Conservation (phyloP, 2,888 invertebrate genomes). For the Troglohyphantes excavatus region DNA sequence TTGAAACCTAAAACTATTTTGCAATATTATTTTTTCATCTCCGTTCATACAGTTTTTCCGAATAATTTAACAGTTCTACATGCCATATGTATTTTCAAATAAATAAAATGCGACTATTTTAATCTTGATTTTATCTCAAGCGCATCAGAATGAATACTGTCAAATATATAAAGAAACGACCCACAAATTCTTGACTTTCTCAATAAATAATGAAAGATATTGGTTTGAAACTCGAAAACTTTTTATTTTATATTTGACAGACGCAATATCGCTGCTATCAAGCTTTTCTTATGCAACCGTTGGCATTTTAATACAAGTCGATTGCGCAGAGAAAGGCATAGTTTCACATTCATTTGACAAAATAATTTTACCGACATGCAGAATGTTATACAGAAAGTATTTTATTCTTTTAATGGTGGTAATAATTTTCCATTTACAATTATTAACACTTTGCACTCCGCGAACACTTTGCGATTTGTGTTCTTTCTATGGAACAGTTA, state of each 20-base stretch:
- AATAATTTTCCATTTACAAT: slow-evolving; percentile 1
- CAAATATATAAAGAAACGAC: not conserved
- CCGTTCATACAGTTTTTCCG: too few relatives aligned
- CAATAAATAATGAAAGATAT: slow-evolving; percentile 24
- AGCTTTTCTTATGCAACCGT: not conserved
- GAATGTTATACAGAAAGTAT: not conserved
- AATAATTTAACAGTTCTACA: too few relatives aligned
- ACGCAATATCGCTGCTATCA: slow-evolving; percentile 30
- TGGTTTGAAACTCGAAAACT: slow-evolving; percentile 1
- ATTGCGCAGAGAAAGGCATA: not conserved
- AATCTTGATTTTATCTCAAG: not conserved
- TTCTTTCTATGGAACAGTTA: too few relatives aligned
- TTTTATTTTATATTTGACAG: slow-evolving; percentile 38
- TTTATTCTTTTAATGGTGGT: not conserved
- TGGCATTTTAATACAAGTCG: not conserved
- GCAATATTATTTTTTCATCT: too few relatives aligned
- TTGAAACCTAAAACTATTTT: too few relatives aligned
- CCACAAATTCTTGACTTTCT: slow-evolving; percentile 15
- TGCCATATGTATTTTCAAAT: too few relatives aligned
- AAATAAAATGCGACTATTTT: not conserved
- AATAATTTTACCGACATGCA: not conserved
- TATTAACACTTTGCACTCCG: too few relatives aligned
- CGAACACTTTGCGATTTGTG: too few relatives aligned
- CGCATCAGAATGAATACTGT: slow-evolving; percentile 11
- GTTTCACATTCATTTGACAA: too few relatives aligned